Conservation (phyloP, 2,888 invertebrate genomes). For the Chrysodeixis includens region DNA sequence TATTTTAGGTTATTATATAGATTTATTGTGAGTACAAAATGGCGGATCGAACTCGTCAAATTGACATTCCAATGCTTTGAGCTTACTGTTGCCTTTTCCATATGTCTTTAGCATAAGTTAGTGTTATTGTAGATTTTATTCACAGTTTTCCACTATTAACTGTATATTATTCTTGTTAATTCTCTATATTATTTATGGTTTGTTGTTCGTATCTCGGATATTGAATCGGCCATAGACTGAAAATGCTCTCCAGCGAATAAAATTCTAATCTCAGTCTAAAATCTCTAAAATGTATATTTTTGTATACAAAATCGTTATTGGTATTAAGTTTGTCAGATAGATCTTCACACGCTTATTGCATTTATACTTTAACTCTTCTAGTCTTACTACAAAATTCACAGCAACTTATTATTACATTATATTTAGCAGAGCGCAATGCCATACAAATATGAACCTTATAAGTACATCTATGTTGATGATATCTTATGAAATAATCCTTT, state of each 20-base stretch:
- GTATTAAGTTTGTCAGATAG: background rate
- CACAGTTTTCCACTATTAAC: background rate
- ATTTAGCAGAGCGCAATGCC: background rate
- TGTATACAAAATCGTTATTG: background rate
- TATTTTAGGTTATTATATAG: constrained; percentile 16
- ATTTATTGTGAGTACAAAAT: constrained; percentile 19
- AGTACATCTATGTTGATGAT: background rate
- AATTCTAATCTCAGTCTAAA: background rate
- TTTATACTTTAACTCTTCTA: constrained; percentile 41
- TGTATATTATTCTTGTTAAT: constrained; percentile 1
- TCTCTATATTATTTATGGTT: background rate
- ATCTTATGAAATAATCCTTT: no score
- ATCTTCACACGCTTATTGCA: constrained; percentile 5
- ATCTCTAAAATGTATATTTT: background rate
- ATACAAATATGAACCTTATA: background rate
- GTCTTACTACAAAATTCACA: constrained; percentile 19
- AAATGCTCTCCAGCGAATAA: background rate
- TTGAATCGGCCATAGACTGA: background rate
- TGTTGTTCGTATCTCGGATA: background rate
- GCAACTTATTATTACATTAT: background rate
- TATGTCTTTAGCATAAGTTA: background rate
- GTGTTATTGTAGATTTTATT: background rate
- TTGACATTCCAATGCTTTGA: constrained; percentile 39
- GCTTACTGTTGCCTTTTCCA: background rate
- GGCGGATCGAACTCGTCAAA: constrained; percentile 9